phyloP scores from a whole-genome alignment of 2,797 vertebrate species.

The Neosilurus mollespiculum region DNA sequence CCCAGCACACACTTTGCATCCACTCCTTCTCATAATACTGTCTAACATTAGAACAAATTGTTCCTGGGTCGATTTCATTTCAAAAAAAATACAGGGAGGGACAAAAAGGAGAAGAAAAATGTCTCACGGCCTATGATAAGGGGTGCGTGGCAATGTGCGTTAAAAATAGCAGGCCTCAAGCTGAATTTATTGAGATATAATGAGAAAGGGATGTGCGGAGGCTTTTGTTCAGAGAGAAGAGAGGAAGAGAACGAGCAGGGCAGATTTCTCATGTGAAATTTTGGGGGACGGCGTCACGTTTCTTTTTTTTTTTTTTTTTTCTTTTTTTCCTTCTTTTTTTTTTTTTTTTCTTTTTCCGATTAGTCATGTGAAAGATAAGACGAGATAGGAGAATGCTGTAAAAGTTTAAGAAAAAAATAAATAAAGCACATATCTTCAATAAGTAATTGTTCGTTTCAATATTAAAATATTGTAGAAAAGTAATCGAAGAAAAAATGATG shows the following conservation, averaged over 20 bases:
- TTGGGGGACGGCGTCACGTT: conserved; percentile 63
- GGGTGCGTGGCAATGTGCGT: conserved; percentile 61
- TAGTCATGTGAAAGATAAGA: conserved; percentile 23
- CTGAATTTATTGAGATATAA: conserved; percentile 95
- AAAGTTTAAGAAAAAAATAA: not conserved
- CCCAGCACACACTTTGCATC: not conserved
- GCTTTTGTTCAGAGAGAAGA: conserved; percentile 47
- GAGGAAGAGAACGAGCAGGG: conserved; percentile 70
- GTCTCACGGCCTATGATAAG: conserved; percentile 86
- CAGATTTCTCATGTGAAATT: conserved; percentile 93
- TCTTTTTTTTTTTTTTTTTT: too few species aligned
- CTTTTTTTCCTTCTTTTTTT: too few species aligned
- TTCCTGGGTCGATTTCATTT: not conserved
- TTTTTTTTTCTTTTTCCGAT: conserved; percentile 23
- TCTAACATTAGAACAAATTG: not conserved
- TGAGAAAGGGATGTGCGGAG: conserved; percentile 97
- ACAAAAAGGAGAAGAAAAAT: conserved; percentile 56
- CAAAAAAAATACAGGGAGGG: conserved; percentile 53
- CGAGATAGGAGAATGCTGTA: not conserved
- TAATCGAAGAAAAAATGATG: too few species aligned
- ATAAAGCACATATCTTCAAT: not conserved
- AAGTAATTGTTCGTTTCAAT: not conserved
- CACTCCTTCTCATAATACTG: not conserved
- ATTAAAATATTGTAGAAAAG: not conserved
- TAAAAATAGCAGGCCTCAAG: conserved; percentile 95